phyloP scores from a whole-genome alignment of 2,113 vertebrate species.

The Chionis minor region DNA sequence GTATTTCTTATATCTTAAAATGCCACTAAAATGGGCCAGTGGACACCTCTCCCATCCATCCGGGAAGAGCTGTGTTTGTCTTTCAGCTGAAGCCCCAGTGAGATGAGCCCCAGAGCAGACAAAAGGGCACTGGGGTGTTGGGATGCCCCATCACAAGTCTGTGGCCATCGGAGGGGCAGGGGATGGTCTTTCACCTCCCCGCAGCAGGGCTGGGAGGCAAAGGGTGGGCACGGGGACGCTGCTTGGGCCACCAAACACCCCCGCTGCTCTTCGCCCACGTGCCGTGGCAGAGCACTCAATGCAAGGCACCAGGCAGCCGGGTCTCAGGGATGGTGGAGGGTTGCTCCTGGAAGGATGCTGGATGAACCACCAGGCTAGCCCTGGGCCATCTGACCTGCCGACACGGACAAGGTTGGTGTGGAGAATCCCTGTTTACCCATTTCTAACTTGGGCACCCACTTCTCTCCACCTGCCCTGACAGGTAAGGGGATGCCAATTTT shows the following conservation, averaged over 20 bases:
- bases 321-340: background rate
- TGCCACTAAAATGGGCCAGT: background rate
- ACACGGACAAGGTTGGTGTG: background rate
- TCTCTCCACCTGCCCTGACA: background rate
- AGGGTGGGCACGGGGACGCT: accelerated
- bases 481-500: background rate
- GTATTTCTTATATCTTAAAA: background rate
- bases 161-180: accelerated
- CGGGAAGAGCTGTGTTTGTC: background rate
- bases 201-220: background rate
- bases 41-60: background rate
- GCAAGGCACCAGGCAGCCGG: background rate
- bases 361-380: background rate
- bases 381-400: background rate
- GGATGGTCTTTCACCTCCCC: accelerated
- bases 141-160: background rate
- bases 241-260: background rate
- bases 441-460: background rate
- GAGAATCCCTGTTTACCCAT: background rate
- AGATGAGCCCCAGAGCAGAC: background rate
- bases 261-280: accelerated
- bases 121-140: background rate
- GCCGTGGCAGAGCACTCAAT: background rate
- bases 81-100: background rate
- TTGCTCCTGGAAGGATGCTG: background rate